Conservation (phyloP, 2,113 vertebrate genomes). For the Urocolius indicus region DNA sequence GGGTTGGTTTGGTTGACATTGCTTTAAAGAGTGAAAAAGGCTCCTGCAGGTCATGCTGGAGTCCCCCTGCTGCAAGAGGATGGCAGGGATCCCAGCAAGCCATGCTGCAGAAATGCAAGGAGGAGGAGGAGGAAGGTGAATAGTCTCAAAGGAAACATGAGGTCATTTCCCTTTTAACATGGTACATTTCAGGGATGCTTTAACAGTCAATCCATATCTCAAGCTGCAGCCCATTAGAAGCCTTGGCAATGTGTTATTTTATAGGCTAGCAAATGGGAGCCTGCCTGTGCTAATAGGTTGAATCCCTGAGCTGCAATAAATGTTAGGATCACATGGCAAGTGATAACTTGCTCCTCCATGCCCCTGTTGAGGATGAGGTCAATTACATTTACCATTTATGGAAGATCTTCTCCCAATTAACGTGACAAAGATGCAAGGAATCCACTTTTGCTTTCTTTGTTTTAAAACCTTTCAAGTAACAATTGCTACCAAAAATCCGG, state of each 20-base stretch:
- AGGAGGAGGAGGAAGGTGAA: neutral
- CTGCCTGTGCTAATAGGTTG: neutral
- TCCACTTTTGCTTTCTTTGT: neutral
- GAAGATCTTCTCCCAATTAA: neutral
- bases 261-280: neutral
- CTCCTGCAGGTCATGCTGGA: neutral
- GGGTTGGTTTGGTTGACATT: neutral
- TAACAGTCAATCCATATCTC: conserved; percentile 23
- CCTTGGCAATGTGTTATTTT: neutral
- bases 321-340: neutral
- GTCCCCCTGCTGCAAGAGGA: neutral
- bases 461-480: neutral
- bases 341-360: neutral
- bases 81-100: neutral
- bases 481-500: neutral
- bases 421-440: neutral
- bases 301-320: neutral
- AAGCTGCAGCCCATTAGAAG: neutral
- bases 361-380: neutral
- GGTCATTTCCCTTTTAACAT: conserved; percentile 4
- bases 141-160: conserved; percentile 27
- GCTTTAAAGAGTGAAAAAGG: neutral
- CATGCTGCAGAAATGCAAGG: neutral
- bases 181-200: conserved; percentile 42
- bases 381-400: neutral